phyloP scores from a whole-genome alignment of 2,113 vertebrate species.

The Myodes glareolus region DNA sequence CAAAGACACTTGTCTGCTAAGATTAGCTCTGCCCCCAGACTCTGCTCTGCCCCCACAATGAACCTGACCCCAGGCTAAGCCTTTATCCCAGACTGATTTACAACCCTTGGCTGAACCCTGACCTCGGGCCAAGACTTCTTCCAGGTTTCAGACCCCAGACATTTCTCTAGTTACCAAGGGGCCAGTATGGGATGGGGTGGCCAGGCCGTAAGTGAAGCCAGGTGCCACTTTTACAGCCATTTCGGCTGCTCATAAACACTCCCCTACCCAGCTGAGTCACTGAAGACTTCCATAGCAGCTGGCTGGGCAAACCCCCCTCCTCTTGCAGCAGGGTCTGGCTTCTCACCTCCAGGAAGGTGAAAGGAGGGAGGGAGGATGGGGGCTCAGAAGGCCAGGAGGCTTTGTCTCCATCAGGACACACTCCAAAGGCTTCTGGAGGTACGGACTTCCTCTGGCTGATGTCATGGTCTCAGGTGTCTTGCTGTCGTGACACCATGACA shows the following conservation, averaged over 20 bases:
- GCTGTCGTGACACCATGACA: rapidly evolving
- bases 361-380: neutral
- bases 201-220: constrained; percentile 62
- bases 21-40: neutral
- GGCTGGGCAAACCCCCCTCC: constrained; percentile 27
- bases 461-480: neutral
- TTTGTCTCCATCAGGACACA: neutral
- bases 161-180: constrained; percentile 41
- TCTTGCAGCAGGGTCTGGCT: neutral
- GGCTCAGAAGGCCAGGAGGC: neutral
- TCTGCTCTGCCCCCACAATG: neutral
- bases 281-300: constrained; percentile 38
- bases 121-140: constrained; percentile 14
- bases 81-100: constrained; percentile 37
- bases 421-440: neutral
- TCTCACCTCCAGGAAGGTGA: constrained; percentile 42
- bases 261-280: constrained; percentile 48
- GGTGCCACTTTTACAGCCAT: constrained; percentile 80
- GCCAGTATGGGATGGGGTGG: constrained; percentile 57
- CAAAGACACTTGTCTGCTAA: neutral
- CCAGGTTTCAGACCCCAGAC: constrained; percentile 28
- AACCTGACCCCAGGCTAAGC: neutral
- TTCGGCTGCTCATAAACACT: constrained; percentile 79
- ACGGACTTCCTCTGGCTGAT: neutral
- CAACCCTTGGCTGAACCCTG: constrained; percentile 54